phyloP scores from a whole-genome alignment of 2,888 invertebrate genomes.

The Limnephilus marmoratus region DNA sequence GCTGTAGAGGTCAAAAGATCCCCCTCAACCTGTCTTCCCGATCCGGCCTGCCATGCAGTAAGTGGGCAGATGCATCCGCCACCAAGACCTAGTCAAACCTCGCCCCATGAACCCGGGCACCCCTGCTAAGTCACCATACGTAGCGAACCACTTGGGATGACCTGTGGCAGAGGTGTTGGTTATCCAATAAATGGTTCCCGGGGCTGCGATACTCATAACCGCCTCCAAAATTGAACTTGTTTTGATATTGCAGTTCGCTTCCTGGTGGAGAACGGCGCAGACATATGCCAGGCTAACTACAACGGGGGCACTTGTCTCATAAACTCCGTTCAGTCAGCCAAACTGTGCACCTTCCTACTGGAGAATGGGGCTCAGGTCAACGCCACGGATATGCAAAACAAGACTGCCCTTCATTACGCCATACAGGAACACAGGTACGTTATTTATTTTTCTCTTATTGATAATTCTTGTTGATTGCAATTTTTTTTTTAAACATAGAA shows the following conservation, averaged over 20 bases:
- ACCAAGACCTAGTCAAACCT: no score
- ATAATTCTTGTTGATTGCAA: not conserved
- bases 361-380: constrained; percentile 89
- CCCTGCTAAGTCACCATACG: no score
- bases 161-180: no score
- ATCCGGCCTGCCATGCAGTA: no score
- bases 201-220: no score
- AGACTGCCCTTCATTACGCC: constrained; percentile 96
- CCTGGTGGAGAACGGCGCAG: constrained; percentile 88
- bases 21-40: no score
- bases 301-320: constrained; percentile 96
- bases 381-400: constrained; percentile 92
- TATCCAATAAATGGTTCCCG: no score
- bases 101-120: no score
- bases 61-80: no score
- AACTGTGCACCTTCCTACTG: constrained; percentile 88
- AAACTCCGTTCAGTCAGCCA: constrained; percentile 92
- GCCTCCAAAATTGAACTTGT: no score
- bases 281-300: constrained; percentile 89
- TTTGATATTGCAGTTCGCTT: not conserved
- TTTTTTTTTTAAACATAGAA: not conserved
- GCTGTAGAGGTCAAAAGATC: no score
- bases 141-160: no score
- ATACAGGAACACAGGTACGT: constrained; percentile 85
- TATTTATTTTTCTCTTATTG: constrained; percentile 14